Evolutionary conservation across 2,797 vertebrate species (phyloP), one percentile per base, ranked within the genome.

Genomic region (Cephalopachus bancanus): DNA sequence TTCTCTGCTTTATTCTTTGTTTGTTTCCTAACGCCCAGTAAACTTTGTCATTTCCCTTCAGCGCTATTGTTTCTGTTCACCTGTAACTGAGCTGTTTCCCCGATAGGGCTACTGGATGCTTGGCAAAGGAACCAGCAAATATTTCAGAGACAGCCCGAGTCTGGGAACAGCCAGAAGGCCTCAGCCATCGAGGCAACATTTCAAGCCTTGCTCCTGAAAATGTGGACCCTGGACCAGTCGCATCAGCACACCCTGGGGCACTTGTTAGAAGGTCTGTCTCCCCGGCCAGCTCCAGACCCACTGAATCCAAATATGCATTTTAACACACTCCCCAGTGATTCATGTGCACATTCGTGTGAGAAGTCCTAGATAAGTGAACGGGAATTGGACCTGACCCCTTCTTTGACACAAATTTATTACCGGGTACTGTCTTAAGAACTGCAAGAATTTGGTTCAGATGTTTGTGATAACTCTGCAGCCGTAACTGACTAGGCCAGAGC

Each of bases 331-430:
- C 33, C 62, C 10, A 22, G 53, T 79, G 57, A 51, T 79, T 55
- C 55, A 16, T 60, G 78, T 7, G 11, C 49, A 80, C 44, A 8
- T 28, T 51, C 28, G 33, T 33, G n/a, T 10, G 37, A 49, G 87
- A 97, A 69, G 75, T 57, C 87, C 75, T 71, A 67, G 94, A 62
- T 96, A 69, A 95, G 89, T 71, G 79, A 96, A 79, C 53, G 87
- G 87, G 87, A 64, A 30, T 51, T 57, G 57, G 53, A 72, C 0
- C 3, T 76, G 85, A 93, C 51, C 96, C 83, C 5, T 62, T 76
- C 86, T 86, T 37, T 59, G 33, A 81, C 74, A 71, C 2, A 1
- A 93, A 91, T 93, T 93, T 83, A 95, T 92, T 59, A 90, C 30
- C 71, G 90, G 53, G 69, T 12, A 10, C 55, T 72, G 86, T 83